phyloP scores from a whole-genome alignment of 2,113 vertebrate species.

The Galemys pyrenaicus region DNA sequence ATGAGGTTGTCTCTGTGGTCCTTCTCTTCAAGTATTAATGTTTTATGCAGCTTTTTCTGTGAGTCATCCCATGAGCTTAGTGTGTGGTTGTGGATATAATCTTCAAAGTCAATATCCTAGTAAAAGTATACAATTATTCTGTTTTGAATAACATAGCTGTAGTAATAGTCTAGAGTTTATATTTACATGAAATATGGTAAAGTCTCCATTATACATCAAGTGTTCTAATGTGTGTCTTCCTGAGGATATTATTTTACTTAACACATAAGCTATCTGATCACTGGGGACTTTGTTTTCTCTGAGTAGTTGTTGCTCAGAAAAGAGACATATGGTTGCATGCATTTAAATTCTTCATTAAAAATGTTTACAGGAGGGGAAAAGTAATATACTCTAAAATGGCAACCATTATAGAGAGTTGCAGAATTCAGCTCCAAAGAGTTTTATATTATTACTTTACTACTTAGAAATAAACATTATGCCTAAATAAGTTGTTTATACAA shows the following conservation, averaged over 20 bases:
- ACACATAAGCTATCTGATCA: conserved; percentile 41
- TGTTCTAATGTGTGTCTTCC: conserved; percentile 44
- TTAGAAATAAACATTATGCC: conserved; percentile 78
- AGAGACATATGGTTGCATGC: conserved; percentile 74
- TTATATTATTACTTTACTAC: conserved; percentile 75
- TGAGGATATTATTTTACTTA: conserved; percentile 68
- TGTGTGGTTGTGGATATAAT: conserved; percentile 13
- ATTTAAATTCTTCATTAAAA: conserved; percentile 82
- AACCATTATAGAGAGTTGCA: conserved; percentile 63
- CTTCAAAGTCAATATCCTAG: conserved; percentile 31
- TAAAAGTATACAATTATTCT: conserved; percentile 46
- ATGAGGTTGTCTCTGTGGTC: background rate
- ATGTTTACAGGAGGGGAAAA: conserved; percentile 65
- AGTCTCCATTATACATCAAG: conserved; percentile 19
- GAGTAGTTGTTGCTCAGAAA: conserved; percentile 60
- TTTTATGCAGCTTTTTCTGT: background rate
- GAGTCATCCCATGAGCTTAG: background rate
- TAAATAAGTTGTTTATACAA: conserved; percentile 72
- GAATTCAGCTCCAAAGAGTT: conserved; percentile 70
- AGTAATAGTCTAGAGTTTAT: conserved; percentile 46
- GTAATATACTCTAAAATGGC: conserved; percentile 64
- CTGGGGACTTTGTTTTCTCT: conserved; percentile 53
- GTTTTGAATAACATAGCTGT: conserved; percentile 30
- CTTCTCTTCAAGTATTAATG: conserved; percentile 3
- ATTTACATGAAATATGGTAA: conserved; percentile 27